phyloP scores from a whole-genome alignment of 2,888 invertebrate genomes.

The Andrena flavipes region DNA sequence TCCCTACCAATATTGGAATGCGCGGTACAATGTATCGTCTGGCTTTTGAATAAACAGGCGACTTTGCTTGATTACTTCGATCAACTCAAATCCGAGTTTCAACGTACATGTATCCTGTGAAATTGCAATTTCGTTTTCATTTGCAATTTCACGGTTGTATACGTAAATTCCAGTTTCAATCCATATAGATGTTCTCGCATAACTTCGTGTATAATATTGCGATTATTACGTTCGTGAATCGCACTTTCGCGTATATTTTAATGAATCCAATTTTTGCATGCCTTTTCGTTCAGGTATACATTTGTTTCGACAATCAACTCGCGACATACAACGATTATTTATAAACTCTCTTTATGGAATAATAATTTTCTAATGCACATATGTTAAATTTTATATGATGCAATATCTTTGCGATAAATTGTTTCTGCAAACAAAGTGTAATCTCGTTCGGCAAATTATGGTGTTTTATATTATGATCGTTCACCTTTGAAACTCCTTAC shows the following conservation, averaged over 20 bases:
- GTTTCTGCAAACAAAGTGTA: no score
- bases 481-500: no score
- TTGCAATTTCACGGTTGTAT: constrained; percentile 9
- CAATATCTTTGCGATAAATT: no score
- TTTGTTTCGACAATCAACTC: no score
- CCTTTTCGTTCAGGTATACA: no score
- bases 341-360: no score
- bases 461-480: no score
- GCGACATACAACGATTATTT: no score
- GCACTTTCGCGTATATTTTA: not conserved
- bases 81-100: constrained; percentile 3
- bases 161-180: not conserved
- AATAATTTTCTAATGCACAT: no score
- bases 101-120: not conserved
- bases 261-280: not conserved
- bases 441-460: no score
- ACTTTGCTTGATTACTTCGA: constrained; percentile 16
- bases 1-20: not conserved
- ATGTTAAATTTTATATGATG: no score
- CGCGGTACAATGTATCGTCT: not conserved
- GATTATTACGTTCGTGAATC: not conserved
- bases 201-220: constrained; percentile 9
- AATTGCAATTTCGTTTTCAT: constrained; percentile 20
- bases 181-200: not conserved
- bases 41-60: not conserved